Evolutionary conservation across 2,797 vertebrate genomes (phyloP), one percentile per base, ranked within the genome.

Genomic region (Eleutherodactylus coqui): DNA sequence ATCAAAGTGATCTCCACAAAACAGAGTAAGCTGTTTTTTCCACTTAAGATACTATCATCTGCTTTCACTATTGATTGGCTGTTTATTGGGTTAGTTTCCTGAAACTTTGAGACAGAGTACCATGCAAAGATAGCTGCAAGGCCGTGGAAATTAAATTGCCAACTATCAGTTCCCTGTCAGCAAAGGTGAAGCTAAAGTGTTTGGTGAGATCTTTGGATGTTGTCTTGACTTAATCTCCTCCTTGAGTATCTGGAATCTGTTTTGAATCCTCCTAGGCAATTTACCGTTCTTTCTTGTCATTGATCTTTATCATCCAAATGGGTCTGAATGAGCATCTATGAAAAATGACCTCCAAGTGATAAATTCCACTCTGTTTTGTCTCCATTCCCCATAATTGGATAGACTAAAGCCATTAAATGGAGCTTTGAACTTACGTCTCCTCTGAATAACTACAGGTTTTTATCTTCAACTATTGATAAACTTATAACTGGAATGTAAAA

Each of bases 291-390:
- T 80, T 80, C 67, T 93, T 93, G 90, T 93, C 92, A 90, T 91
- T 93, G 95, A 96, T 96, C 93, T 92, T 94, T 96, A 95, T 96
- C 96, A 92, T 90, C 91, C 89, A 90, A 93, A 91, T 88, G 92
- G 87, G 87, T 91, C 92, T 90, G 89, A 93, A 91, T 88, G 92
- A 88, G 86, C 91, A 91, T 91, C 90, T 89, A 88, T 92, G 92
- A 95, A 92, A 89, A 93, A 94, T 95, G 91, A 92, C 91, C 91
- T 94, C 92, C 90, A 91, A 87, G 88, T 94, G 94, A 95, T 91
- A 93, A 94, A 92, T 90, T 90, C 80, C 72, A 75, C 88, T 87
- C 77, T 79, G 81, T 83, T 87, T 87, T 87, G 64, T 87, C 81
- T 83, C 75, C 38, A 87, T 87, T 87, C 47, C 34, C 32, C 24